Evolutionary conservation across 2,113 vertebrate genomes (phyloP).

Genomic region (Halichoerus grypus): DNA sequence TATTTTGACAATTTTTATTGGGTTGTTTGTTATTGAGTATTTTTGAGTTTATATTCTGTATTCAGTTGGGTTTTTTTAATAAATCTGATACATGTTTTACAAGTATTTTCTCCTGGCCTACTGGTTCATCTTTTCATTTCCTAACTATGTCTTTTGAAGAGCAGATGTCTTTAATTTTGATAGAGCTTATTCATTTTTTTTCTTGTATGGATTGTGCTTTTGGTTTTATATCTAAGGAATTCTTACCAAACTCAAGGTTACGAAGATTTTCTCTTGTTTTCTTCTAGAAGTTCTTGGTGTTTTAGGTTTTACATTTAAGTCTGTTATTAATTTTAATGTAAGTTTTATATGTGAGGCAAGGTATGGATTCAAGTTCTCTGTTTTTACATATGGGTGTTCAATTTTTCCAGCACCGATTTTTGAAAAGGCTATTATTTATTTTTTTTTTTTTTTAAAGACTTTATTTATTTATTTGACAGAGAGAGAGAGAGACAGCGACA

Average conservation of each 20-base stretch:
- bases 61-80: neutral
- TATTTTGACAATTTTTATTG: neutral
- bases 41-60: neutral
- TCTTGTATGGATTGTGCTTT: neutral
- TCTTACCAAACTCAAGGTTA: neutral
- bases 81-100: neutral
- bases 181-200: neutral
- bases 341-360: neutral
- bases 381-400: neutral
- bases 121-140: neutral
- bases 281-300: neutral
- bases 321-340: neutral
- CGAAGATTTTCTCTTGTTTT: neutral
- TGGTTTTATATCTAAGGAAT: neutral
- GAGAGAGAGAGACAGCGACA: too few species aligned
- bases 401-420: neutral
- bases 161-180: neutral
- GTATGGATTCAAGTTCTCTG: neutral
- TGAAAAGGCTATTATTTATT: neutral
- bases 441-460: too few species aligned
- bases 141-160: neutral
- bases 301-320: neutral
- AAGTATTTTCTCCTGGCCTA: neutral
- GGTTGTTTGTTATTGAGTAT: neutral
- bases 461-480: too few species aligned